Evolutionary conservation across 2,888 invertebrate species (phyloP), one percentile per base, ranked within the genome.

Genomic region (Meandrusa payeni): DNA sequence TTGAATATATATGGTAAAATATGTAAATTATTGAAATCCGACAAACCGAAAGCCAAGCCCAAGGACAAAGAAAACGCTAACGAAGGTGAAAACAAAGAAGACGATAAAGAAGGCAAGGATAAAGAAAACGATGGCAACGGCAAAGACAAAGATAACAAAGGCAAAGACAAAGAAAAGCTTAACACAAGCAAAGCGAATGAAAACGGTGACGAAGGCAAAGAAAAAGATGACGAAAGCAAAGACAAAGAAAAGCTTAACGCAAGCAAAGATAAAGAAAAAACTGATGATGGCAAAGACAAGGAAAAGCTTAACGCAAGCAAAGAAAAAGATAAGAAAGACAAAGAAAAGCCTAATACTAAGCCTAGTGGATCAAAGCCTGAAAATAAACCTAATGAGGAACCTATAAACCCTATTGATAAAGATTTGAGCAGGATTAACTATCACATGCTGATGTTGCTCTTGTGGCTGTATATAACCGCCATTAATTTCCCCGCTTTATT

Each of bases 401-500:
- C 48, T 2, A 24, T 41, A 15, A 42, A 51, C 4, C 50, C 59
- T 26, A 45, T 61, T 1, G 71, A 77, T 37, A 72, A 78, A 34
- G 72, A 77, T 32, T 62, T 89, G 9, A 85, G 75, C 48, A 87
- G 83, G 54, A 88, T 95, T 55, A 90, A 94, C 62, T 94, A 94
- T 68, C 94, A 95, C 64, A 89, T 94, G 61, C 90, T 93, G 46
- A 68, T 95, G 57, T 92, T 95, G 57, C 77, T 93, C 37, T 64
- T 95, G 54, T 93, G 94, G 90, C 64, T 91, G 38, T 67, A 91
- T 7, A 87, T 92, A 17, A 88, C 94, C 0, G 50, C 91, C n/a
- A 76, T 94, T 23, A 94, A 93, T 73, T 54, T 93, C 5, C 95
- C 95, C 0, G 90, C 92, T 26, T 89, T 93, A 7, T 69, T 95